Conservation (phyloP, 1,140 invertebrate species). For the Calephelis virginiensis region DNA sequence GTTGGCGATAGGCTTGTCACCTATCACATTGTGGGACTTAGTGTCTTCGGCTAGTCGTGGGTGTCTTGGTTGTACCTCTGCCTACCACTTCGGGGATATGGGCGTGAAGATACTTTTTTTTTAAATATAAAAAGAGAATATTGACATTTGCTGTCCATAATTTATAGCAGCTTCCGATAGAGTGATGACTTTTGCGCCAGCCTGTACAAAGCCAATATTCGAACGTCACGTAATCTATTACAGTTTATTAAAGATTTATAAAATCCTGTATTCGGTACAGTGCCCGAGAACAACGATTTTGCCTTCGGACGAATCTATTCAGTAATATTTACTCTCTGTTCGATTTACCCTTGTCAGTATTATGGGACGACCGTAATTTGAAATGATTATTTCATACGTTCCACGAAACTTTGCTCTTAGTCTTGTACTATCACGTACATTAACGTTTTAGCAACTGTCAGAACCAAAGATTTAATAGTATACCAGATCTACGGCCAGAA, state of each 20-base stretch:
- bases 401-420: constrained; percentile 7
- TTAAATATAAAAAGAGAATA: no score
- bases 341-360: constrained; percentile 10
- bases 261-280: neutral
- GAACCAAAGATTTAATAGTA: no score
- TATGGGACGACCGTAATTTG: constrained; percentile 1
- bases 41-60: no score
- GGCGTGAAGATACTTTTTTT: no score
- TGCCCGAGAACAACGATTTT: neutral
- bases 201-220: neutral
- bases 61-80: no score
- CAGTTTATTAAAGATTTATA: constrained; percentile 15
- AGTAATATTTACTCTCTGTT: neutral
- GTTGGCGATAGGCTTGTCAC: no score
- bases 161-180: no score
- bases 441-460: neutral
- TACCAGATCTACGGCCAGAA: no score
- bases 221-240: constrained; percentile 13
- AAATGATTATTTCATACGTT: constrained; percentile 13
- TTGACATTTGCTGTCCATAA: no score
- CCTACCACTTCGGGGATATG: no score
- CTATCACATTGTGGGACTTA: no score
- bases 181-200: no score
- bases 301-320: neutral
- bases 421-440: neutral